Conservation (phyloP, 2,888 invertebrate genomes). For the Ophonus ardosiacus region DNA sequence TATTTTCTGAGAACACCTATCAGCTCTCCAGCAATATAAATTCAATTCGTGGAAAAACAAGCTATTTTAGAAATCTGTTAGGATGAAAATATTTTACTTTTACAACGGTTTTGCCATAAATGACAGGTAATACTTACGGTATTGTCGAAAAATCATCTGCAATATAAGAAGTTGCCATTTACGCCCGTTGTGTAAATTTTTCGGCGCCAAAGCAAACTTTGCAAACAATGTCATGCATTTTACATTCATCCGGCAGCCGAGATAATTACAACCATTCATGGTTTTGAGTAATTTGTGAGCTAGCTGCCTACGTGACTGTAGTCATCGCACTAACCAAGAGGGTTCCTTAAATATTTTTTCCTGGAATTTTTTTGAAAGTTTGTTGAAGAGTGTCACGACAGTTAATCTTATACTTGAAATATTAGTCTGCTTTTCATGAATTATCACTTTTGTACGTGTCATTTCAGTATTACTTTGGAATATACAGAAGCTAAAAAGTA, state of each 20-base stretch:
- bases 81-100: background rate
- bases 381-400: background rate
- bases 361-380: slow-evolving; percentile 12
- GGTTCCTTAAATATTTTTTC: background rate
- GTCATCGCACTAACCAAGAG: background rate
- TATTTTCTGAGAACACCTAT: background rate
- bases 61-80: background rate
- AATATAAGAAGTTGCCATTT: background rate
- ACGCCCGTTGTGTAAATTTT: background rate
- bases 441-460: background rate
- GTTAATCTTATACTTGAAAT: slow-evolving; percentile 1
- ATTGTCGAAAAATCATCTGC: background rate
- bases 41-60: background rate
- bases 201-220: background rate
- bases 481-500: background rate
- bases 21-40: background rate
- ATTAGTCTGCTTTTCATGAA: background rate
- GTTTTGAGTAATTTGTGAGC: background rate
- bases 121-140: background rate
- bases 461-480: background rate
- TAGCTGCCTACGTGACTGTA: slow-evolving; percentile 1
- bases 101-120: background rate
- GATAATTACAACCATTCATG: background rate
- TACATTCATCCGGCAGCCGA: background rate
- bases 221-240: background rate